Percentiles rank a stretch among this genome's conserved stretches.
Evolutionary conservation across 1,140 invertebrate genomes (phyloP).

Genomic region (Bombus polaris): DNA sequence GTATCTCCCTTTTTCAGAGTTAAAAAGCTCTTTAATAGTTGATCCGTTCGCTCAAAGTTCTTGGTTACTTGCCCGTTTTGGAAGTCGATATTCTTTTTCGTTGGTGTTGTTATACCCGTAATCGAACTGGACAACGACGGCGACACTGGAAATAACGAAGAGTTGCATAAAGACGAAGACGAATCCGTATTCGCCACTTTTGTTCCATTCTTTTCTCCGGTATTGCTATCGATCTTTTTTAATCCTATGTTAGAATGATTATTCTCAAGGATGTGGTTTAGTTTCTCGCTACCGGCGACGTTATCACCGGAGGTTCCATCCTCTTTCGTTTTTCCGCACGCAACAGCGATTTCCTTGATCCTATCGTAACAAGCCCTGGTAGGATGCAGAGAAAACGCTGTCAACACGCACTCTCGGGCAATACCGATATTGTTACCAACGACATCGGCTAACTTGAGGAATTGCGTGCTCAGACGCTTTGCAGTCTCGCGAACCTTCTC

Average conservation of each 20-base stretch:
- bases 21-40: slow-evolving; percentile 73
- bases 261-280: not conserved
- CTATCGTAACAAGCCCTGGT: slow-evolving; percentile 82
- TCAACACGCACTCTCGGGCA: slow-evolving; percentile 86
- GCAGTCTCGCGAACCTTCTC: slow-evolving; percentile 83
- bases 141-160: not conserved
- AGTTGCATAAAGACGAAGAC: not conserved
- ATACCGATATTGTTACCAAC: slow-evolving; percentile 84
- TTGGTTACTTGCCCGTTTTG: slow-evolving; percentile 65
- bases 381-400: slow-evolving; percentile 86
- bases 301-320: slow-evolving; percentile 32
- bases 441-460: slow-evolving; percentile 84
- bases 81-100: slow-evolving; percentile 63
- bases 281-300: slow-evolving; percentile 63
- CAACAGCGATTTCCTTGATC: slow-evolving; percentile 83
- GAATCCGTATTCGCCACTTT: slow-evolving; percentile 12
- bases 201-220: not conserved
- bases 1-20: slow-evolving; percentile 57
- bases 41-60: slow-evolving; percentile 70
- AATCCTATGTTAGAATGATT: not conserved
- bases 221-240: not conserved
- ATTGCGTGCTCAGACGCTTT: slow-evolving; percentile 83
- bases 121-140: not conserved
- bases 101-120: not conserved
- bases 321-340: slow-evolving; percentile 81